Evolutionary conservation across 2,797 vertebrate genomes (phyloP).

Genomic region (Pyrocephalus nanus): DNA sequence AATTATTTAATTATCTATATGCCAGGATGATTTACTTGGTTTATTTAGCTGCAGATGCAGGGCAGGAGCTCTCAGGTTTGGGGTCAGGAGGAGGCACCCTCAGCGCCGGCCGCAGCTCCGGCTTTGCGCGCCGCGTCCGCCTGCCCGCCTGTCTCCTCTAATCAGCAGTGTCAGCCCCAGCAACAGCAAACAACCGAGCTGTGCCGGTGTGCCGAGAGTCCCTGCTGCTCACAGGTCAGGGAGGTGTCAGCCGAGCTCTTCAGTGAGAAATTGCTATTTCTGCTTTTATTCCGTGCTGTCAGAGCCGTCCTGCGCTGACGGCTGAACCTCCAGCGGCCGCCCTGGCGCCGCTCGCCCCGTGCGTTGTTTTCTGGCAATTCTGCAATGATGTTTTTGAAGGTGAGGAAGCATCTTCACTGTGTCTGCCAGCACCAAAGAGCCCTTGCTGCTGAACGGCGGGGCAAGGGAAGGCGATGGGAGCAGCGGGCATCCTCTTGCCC

Average conservation of each 20-base stretch:
- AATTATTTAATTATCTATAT: constrained; percentile 90
- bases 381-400: background rate
- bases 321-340: background rate
- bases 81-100: constrained; percentile 72
- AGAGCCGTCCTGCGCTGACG: constrained; percentile 18
- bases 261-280: background rate
- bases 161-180: constrained; percentile 35
- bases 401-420: background rate
- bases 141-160: constrained; percentile 15
- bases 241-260: constrained; percentile 16
- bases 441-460: background rate
- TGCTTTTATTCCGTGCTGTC: constrained; percentile 39
- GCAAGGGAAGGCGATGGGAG: background rate
- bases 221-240: constrained; percentile 35
- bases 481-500: background rate
- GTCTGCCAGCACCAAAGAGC: background rate
- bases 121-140: background rate
- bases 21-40: constrained; percentile 86
- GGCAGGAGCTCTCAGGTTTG: constrained; percentile 64
- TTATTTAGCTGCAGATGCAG: constrained; percentile 84
- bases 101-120: background rate
- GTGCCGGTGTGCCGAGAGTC: background rate
- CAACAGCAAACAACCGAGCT: constrained; percentile 8
- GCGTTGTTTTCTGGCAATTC: background rate
- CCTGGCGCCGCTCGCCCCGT: background rate